phyloP scores from a whole-genome alignment of 2,888 invertebrate genomes.

The Sisyra nigra region DNA sequence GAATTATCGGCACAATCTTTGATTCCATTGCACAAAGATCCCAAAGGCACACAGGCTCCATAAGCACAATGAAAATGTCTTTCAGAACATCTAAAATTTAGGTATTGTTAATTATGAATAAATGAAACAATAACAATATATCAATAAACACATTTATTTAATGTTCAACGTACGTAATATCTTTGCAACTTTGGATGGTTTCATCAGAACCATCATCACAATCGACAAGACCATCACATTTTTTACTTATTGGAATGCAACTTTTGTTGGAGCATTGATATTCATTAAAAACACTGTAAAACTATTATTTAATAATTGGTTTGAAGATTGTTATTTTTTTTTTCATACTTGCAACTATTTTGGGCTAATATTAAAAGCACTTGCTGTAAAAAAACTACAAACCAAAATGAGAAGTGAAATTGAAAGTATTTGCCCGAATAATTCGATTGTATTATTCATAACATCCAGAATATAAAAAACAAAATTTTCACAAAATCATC shows the following conservation, averaged over 20 bases:
- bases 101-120: too few relatives aligned
- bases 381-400: too few relatives aligned
- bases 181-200: conserved; percentile 4
- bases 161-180: neutral
- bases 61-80: conserved; percentile 38
- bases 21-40: conserved; percentile 30
- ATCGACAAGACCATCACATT: conserved; percentile 16
- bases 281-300: neutral
- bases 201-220: conserved; percentile 18
- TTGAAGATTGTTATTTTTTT: too few relatives aligned
- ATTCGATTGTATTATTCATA: too few relatives aligned
- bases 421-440: too few relatives aligned
- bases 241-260: conserved; percentile 10
- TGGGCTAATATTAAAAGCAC: too few relatives aligned
- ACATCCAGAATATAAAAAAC: too few relatives aligned
- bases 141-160: conserved; percentile 13
- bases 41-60: conserved; percentile 42
- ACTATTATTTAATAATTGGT: neutral
- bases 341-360: too few relatives aligned
- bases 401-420: too few relatives aligned
- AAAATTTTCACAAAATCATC: too few relatives aligned
- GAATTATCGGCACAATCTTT: conserved; percentile 29
- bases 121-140: too few relatives aligned
- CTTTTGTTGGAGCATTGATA: conserved; percentile 11
- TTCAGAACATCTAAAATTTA: conserved; percentile 28